phyloP scores from a whole-genome alignment of 2,797 vertebrate species.

The Geotria australis region DNA sequence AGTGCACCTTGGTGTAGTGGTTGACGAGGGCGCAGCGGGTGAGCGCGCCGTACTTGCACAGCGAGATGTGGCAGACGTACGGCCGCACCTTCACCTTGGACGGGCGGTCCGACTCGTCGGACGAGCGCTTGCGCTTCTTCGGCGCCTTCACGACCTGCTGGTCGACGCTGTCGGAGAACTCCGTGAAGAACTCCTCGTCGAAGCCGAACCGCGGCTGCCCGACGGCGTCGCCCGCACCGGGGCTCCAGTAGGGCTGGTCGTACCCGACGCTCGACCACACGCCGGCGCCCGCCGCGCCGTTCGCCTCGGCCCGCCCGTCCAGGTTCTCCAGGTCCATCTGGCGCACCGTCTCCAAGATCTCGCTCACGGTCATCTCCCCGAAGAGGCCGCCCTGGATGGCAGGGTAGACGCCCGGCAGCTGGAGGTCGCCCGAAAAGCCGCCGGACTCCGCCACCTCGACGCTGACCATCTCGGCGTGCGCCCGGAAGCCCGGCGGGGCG shows the following conservation, averaged over 20 bases:
- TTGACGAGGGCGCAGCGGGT: neutral
- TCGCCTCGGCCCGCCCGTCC: neutral
- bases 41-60: neutral
- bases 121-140: neutral
- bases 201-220: neutral
- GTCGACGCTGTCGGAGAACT: neutral
- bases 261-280: neutral
- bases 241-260: neutral
- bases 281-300: neutral
- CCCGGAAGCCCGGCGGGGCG: too few relatives aligned
- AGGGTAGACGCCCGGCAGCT: too few relatives aligned
- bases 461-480: too few relatives aligned
- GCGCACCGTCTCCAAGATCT: neutral
- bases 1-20: neutral
- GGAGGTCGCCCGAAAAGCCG: too few relatives aligned
- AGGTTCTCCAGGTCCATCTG: neutral
- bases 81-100: neutral
- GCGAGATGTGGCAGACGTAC: neutral
- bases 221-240: neutral
- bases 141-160: neutral
- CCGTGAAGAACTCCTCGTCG: neutral
- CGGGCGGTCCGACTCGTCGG: neutral
- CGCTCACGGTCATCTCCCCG: neutral
- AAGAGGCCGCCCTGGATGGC: neutral
- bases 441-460: too few relatives aligned